phyloP scores from a whole-genome alignment of 2,113 vertebrate genomes.

The Chloebia gouldiae region DNA sequence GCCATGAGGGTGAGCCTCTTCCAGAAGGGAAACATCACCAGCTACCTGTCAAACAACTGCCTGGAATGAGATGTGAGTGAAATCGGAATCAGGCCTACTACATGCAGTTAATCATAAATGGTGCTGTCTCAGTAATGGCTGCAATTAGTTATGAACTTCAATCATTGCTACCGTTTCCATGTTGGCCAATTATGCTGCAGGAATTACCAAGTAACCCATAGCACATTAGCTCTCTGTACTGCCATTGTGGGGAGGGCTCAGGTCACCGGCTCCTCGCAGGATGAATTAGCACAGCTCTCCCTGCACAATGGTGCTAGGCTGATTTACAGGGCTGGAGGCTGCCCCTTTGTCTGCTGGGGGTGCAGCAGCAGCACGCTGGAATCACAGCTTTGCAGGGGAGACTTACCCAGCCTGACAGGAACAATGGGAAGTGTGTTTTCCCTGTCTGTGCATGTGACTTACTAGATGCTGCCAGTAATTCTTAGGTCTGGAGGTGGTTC shows the following conservation, averaged over 20 bases:
- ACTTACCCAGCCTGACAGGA: neutral
- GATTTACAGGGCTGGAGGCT: neutral
- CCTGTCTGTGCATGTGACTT: neutral
- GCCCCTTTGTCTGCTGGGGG: neutral
- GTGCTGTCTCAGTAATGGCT: neutral
- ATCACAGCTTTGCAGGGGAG: neutral
- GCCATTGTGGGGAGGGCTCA: conserved; percentile 17
- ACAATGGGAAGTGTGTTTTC: neutral
- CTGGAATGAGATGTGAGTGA: neutral
- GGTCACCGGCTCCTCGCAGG: neutral
- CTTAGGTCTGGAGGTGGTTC: neutral
- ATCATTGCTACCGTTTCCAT: neutral
- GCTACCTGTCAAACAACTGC: neutral
- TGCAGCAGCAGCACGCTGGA: neutral
- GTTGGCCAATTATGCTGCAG: conserved; percentile 38
- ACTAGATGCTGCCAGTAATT: neutral
- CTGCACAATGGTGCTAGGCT: neutral
- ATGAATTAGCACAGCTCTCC: conserved; percentile 9
- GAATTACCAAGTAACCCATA: conserved; percentile 35
- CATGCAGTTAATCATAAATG: conserved; percentile 21
- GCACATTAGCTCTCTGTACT: conserved; percentile 16
- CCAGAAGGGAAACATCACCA: neutral
- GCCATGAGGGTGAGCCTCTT: neutral
- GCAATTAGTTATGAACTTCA: conserved; percentile 44
- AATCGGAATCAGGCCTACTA: neutral